These are phyloP conservation scores for Brachionus rubens DNA, from an alignment of 1,140 invertebrate species.

Conservation along the genomic window DNA sequence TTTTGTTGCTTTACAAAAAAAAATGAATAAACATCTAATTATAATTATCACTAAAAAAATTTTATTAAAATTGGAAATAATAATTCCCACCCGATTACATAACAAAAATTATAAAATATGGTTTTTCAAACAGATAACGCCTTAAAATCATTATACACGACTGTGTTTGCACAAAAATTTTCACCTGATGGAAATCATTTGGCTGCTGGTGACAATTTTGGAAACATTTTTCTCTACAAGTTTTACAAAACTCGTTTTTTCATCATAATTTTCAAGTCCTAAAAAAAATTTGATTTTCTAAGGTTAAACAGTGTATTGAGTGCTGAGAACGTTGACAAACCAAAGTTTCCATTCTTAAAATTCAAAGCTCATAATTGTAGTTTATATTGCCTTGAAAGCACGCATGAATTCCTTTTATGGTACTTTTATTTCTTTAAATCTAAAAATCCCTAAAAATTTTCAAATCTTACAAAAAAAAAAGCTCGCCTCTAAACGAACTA, in stretches of 20 bases:
- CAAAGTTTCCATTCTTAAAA: not conserved
- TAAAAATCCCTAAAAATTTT: too few species aligned
- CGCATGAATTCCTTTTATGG: conserved; percentile 30
- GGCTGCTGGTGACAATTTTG: conserved; percentile 76
- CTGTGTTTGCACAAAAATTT: conserved; percentile 73
- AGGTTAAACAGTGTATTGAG: conserved; percentile 51
- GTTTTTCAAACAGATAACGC: conserved; percentile 23
- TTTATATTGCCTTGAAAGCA: conserved; percentile 14
- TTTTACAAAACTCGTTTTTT: conserved; percentile 62
- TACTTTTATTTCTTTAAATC: not conserved
- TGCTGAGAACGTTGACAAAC: conserved; percentile 14
- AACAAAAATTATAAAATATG: not conserved
- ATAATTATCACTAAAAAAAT: too few species aligned
- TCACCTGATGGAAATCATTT: conserved; percentile 78
- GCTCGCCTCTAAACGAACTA: conserved; percentile 29
- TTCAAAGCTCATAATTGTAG: conserved; percentile 35
- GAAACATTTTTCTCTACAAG: conserved; percentile 77
- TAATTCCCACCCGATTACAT: too few species aligned
- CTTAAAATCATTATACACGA: conserved; percentile 68
- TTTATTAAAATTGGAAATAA: too few species aligned
- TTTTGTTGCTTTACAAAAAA: too few species aligned
- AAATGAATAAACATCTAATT: too few species aligned
- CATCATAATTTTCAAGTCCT: conserved; percentile 48
- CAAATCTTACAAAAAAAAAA: too few species aligned
- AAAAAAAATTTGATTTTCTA: conserved; percentile 52